These are phyloP conservation scores for Melanerpes aurifrons DNA, from an alignment of 2,113 vertebrate species.

Conservation along the genomic window DNA sequence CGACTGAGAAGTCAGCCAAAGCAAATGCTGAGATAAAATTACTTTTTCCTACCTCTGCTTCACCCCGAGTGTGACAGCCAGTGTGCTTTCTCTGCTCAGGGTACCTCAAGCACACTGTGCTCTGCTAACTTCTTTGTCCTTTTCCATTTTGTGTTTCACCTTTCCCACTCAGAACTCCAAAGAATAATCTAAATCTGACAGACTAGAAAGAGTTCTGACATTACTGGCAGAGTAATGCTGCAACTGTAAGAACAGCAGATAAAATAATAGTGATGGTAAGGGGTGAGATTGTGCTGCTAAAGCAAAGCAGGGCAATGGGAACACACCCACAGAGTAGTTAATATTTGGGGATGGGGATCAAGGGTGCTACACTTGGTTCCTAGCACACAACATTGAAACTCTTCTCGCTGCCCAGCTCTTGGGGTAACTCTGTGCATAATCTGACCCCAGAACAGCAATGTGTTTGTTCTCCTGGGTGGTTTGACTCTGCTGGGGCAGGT, in stretches of 20 bases:
- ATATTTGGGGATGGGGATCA: neutral
- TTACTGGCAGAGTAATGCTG: neutral
- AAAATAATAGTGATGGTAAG: neutral
- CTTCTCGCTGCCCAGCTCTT: neutral
- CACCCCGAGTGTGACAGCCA: neutral
- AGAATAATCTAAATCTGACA: constrained; percentile 35
- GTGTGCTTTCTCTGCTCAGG: constrained; percentile 28
- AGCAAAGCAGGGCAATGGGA: neutral
- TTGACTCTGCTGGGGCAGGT: neutral
- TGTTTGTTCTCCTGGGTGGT: accelerated
- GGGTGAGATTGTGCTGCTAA: neutral
- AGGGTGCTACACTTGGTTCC: neutral
- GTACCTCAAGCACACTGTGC: neutral
- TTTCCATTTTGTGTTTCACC: constrained; percentile 48
- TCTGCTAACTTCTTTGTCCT: constrained; percentile 48
- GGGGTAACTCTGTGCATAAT: neutral
- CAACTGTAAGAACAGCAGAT: neutral
- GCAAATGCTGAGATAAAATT: constrained; percentile 66
- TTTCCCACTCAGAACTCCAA: neutral
- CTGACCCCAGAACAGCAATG: neutral
- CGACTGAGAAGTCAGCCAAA: constrained; percentile 60
- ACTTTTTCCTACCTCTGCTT: constrained; percentile 48
- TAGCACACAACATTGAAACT: neutral
- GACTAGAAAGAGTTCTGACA: neutral
- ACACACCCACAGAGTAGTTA: neutral